Evolutionary conservation across 2,113 vertebrate genomes (phyloP).

Genomic region (Monarcha castaneiventris): DNA sequence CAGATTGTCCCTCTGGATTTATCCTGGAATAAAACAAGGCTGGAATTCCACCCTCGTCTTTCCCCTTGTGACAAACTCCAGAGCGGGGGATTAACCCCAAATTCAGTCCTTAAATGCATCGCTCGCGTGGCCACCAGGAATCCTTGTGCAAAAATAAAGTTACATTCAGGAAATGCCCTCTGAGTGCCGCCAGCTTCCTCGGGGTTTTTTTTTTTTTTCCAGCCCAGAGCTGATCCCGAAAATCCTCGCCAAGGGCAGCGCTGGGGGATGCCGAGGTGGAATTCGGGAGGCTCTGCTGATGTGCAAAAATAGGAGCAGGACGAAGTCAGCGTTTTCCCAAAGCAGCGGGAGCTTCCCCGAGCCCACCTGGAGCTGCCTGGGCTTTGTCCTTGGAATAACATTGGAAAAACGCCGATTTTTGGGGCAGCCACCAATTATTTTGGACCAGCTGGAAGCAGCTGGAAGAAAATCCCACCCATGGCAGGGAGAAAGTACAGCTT

Average conservation of each 20-base stretch:
- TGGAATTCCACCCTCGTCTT: not conserved
- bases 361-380: not conserved
- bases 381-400: not conserved
- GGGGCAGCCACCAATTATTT: not conserved
- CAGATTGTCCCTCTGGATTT: not conserved
- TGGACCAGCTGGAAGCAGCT: not conserved
- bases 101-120: rapidly evolving
- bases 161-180: not conserved
- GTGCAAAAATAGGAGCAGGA: not conserved
- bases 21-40: not conserved
- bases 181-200: not conserved
- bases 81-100: not conserved
- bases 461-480: not conserved
- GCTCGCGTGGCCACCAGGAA: rapidly evolving
- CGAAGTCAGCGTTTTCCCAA: not conserved
- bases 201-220: not conserved
- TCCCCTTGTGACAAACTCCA: not conserved
- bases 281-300: not conserved
- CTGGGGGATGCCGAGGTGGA: not conserved
- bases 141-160: not conserved
- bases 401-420: rapidly evolving
- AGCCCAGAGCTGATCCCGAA: not conserved
- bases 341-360: not conserved
- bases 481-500: not conserved
- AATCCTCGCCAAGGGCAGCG: not conserved